Conservation (phyloP, 2,113 vertebrate genomes). For the Ibidorhyncha struthersii region DNA sequence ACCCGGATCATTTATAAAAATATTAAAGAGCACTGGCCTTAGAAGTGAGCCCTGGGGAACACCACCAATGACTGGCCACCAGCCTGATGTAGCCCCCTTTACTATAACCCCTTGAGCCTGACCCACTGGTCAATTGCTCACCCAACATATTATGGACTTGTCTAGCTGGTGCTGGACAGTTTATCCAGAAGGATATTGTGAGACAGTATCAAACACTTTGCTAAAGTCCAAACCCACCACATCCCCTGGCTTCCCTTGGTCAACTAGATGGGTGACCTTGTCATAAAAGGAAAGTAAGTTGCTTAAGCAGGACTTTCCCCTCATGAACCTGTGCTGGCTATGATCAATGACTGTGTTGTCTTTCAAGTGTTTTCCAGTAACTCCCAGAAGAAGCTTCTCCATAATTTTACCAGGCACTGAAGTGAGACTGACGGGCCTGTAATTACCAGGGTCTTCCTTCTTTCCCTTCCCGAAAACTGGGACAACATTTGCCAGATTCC, state of each 20-base stretch:
- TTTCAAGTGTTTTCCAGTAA: neutral
- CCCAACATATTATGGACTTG: neutral
- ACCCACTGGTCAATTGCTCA: neutral
- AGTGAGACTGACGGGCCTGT: neutral
- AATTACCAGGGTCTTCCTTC: neutral
- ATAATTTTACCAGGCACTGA: neutral
- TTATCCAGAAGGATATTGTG: no score
- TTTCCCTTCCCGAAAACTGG: neutral
- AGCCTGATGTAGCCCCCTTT: neutral
- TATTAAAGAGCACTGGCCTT: neutral
- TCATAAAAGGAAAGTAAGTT: neutral
- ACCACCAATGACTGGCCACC: neutral
- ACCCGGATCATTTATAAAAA: neutral
- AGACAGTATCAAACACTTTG: neutral
- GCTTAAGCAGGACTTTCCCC: neutral
- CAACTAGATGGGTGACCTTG: neutral
- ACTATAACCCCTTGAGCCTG: neutral
- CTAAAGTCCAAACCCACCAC: neutral
- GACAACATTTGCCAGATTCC: neutral
- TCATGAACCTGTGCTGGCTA: accelerated
- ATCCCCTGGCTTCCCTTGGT: neutral
- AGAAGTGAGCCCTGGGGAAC: neutral
- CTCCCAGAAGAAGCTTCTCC: neutral
- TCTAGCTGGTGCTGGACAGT: neutral
- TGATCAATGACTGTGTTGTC: neutral